phyloP scores from a whole-genome alignment of 2,888 invertebrate species.

The Cryptosula pallasiana region DNA sequence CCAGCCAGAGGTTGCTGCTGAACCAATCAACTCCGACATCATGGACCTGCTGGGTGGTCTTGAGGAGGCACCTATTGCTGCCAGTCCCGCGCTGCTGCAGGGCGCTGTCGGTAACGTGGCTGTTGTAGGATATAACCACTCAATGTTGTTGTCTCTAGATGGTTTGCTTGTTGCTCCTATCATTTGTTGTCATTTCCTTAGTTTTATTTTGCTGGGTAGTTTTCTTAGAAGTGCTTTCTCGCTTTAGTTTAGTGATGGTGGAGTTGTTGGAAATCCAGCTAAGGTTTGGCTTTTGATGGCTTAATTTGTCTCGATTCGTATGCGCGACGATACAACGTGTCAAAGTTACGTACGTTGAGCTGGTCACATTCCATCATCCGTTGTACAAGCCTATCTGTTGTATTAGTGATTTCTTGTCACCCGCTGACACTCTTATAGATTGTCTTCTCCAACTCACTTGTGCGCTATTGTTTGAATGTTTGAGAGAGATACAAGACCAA shows the following conservation, averaged over 20 bases:
- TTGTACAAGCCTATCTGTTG: neutral
- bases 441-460: no score
- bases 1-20: neutral
- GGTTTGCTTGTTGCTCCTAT: neutral
- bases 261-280: neutral
- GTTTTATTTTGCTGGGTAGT: neutral
- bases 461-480: no score
- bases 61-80: neutral
- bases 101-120: slow-evolving; percentile 2
- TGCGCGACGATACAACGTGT: no score
- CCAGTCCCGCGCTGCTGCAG: neutral
- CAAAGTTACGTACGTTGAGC: no score
- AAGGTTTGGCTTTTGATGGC: neutral
- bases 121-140: neutral
- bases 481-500: no score
- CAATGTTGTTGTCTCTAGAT: neutral
- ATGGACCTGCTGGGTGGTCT: slow-evolving; percentile 16
- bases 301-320: no score
- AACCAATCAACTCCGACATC: neutral
- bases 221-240: slow-evolving; percentile 15
- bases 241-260: slow-evolving; percentile 14
- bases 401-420: no score
- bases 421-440: no score
- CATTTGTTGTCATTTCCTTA: neutral
- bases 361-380: neutral